phyloP scores from a whole-genome alignment of 2,797 vertebrate genomes.

The Cynopterus sphinx region DNA sequence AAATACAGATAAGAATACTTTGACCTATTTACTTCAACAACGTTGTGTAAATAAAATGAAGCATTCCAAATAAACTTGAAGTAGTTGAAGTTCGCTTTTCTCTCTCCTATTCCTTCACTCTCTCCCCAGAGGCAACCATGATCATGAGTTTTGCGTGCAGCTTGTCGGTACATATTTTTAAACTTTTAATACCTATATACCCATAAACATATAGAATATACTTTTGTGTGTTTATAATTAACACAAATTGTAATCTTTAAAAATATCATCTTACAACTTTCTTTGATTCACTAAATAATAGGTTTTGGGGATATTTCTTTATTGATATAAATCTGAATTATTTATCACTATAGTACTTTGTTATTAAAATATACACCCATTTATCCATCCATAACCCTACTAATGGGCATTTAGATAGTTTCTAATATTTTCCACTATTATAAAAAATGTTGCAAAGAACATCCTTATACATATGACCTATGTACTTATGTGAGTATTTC shows the following conservation, averaged over 20 bases:
- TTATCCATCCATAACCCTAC: neutral
- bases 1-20: neutral
- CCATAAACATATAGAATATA: neutral
- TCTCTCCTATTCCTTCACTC: neutral
- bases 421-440: neutral
- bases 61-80: neutral
- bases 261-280: neutral
- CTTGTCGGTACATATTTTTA: neutral
- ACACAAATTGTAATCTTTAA: neutral
- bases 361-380: neutral
- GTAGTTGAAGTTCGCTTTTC: neutral
- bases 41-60: slow-evolving; percentile 41
- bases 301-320: neutral
- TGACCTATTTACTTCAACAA: neutral
- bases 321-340: neutral
- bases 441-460: neutral
- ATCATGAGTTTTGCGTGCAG: neutral
- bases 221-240: slow-evolving; percentile 1
- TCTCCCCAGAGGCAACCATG: neutral
- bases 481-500: neutral
- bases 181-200: neutral
- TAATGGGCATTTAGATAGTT: neutral
- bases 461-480: neutral
- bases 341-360: neutral
- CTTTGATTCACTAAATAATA: neutral